A percentile compares a stretch with the other conserved stretches of the same genome.
Evolutionary conservation across 2,888 invertebrate species (phyloP).

Genomic region (Rugalucina vietnamica): DNA sequence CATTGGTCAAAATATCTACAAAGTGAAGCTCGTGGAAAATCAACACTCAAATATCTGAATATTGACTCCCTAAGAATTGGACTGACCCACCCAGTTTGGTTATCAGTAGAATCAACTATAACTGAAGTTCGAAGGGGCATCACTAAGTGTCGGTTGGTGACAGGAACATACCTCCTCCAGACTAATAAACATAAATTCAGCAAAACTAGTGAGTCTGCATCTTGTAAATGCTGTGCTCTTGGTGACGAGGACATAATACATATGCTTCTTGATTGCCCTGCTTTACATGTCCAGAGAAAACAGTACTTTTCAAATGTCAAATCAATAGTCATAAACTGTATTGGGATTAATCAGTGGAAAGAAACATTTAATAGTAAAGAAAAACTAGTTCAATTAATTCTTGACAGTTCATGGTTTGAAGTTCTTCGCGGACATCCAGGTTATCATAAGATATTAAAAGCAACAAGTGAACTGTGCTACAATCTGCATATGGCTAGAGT

Average conservation of each 20-base stretch:
- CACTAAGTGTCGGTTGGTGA: conserved; percentile 13
- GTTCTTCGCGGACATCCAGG: neutral
- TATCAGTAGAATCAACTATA: neutral
- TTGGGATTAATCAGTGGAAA: neutral
- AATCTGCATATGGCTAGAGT: neutral
- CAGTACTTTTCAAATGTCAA: neutral
- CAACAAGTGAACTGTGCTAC: neutral
- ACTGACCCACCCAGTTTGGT: conserved; percentile 4
- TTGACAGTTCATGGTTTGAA: neutral
- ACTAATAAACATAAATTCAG: conserved; percentile 2
- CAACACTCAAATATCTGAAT: neutral
- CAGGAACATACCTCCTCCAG: conserved; percentile 10
- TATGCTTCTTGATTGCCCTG: neutral
- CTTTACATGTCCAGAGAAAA: neutral
- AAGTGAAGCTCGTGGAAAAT: neutral
- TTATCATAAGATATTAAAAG: neutral
- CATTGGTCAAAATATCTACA: neutral
- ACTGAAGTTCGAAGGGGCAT: conserved; percentile 7
- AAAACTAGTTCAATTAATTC: neutral
- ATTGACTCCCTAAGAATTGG: neutral
- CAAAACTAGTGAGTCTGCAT: neutral
- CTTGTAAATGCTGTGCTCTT: neutral
- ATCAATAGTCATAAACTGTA: neutral
- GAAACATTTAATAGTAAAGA: neutral
- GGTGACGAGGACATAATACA: neutral